Conservation (phyloP, 2,113 vertebrate species). For the Sinocyclocheilus rhinocerous region DNA sequence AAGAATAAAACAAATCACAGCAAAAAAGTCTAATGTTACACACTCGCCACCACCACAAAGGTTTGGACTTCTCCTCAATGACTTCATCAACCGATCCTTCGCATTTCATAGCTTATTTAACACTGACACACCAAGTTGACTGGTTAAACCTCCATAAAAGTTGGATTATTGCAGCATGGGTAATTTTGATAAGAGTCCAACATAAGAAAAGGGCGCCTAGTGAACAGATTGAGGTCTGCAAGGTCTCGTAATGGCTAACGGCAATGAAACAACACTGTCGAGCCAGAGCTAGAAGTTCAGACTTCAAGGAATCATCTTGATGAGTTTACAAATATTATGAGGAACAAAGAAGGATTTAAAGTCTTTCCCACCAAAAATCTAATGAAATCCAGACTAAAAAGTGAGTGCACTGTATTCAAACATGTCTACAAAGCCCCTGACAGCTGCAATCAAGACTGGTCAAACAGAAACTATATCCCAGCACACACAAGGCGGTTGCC, state of each 20-base stretch:
- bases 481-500: neutral
- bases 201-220: neutral
- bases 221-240: neutral
- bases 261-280: neutral
- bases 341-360: neutral
- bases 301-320: neutral
- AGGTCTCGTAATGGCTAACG: neutral
- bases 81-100: slow-evolving; percentile 6
- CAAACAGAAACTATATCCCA: neutral
- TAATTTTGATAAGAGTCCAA: neutral
- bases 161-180: neutral
- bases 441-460: slow-evolving; percentile 12
- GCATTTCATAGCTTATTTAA: neutral
- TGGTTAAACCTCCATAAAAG: neutral
- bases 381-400: slow-evolving; percentile 11
- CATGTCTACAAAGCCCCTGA: slow-evolving; percentile 6
- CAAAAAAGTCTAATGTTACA: neutral
- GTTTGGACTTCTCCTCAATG: neutral
- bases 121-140: neutral
- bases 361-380: neutral
- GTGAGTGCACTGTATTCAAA: neutral
- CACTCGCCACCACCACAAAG: neutral
- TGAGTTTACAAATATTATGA: neutral
- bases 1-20: neutral
- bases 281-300: neutral